These are phyloP conservation scores for Prionace glauca DNA, from an alignment of 2,797 vertebrate genomes.

Conservation along the genomic window DNA sequence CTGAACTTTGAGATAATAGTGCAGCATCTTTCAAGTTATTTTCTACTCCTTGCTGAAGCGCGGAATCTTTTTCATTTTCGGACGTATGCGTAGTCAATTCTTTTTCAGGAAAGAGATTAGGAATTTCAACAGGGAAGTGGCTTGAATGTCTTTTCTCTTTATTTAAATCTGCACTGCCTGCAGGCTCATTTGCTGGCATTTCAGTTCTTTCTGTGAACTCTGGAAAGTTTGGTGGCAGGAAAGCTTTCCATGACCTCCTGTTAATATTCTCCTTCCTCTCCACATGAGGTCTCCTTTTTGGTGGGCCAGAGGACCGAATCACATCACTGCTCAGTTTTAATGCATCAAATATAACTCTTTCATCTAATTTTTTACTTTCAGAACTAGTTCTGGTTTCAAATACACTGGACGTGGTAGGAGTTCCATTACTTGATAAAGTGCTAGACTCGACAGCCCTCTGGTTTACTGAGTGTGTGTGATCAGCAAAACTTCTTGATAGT, in stretches of 20 bases:
- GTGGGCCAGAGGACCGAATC: conserved; percentile 49
- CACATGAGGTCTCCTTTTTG: conserved; percentile 56
- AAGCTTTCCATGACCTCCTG: conserved; percentile 92
- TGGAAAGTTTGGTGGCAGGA: conserved; percentile 88
- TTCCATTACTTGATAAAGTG: conserved; percentile 90
- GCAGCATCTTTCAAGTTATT: background rate
- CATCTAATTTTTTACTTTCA: conserved; percentile 77
- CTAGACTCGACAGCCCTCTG: conserved; percentile 68
- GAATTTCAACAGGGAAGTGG: conserved; percentile 55
- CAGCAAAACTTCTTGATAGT: conserved; percentile 74
- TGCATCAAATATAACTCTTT: conserved; percentile 92
- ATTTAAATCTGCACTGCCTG: conserved; percentile 59
- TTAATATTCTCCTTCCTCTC: conserved; percentile 82
- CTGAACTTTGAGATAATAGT: conserved; percentile 44
- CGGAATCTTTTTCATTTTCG: conserved; percentile 54
- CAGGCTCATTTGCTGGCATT: conserved; percentile 71
- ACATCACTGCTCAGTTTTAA: conserved; percentile 84
- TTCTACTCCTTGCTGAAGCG: conserved; percentile 23
- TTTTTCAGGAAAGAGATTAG: conserved; percentile 45
- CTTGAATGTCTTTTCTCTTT: conserved; percentile 75
- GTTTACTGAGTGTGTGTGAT: background rate
- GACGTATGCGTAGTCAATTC: conserved; percentile 54
- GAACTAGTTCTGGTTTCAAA: conserved; percentile 66
- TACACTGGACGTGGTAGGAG: conserved; percentile 68
- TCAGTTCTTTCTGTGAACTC: conserved; percentile 91